Percentiles rank a stretch among this genome's conserved stretches.
Evolutionary conservation across 2,797 vertebrate species (phyloP).

Genomic region (Lycodopsis pacificus): DNA sequence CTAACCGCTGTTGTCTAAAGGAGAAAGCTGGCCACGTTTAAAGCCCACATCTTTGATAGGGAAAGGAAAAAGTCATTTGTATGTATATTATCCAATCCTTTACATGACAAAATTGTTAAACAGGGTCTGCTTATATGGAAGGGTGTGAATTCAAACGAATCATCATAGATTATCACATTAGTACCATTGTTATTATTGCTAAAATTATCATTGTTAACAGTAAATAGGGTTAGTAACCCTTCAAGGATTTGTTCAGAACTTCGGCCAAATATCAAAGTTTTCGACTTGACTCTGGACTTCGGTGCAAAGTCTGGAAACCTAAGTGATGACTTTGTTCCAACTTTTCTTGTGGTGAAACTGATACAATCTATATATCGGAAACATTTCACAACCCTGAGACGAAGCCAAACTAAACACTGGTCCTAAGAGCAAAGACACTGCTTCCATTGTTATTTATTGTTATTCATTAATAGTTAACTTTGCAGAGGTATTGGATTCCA

Average conservation of each 20-base stretch:
- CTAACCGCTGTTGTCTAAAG: conserved; percentile 6
- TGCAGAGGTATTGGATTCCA: conserved; percentile 48
- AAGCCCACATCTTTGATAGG: neutral
- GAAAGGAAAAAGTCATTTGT: neutral
- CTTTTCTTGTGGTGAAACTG: conserved; percentile 23
- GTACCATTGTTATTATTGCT: neutral
- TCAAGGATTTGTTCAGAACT: neutral
- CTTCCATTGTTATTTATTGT: conserved; percentile 55
- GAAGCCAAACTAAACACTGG: conserved; percentile 25
- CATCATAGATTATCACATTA: neutral
- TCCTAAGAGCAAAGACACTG: conserved; percentile 35
- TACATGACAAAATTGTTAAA: neutral
- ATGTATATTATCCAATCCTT: neutral
- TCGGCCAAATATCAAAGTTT: neutral
- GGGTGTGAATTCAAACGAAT: neutral
- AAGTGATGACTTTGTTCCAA: conserved; percentile 11
- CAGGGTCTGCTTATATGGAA: neutral
- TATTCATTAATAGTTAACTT: conserved; percentile 64
- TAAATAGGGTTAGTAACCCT: neutral
- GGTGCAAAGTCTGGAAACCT: neutral
- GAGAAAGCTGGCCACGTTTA: conserved; percentile 3
- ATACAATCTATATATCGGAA: conserved; percentile 19
- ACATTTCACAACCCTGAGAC: conserved; percentile 28
- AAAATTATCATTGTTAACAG: neutral
- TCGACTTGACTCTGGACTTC: neutral